phyloP scores from a whole-genome alignment of 1,140 invertebrate species.

The Lasioglossum baleicum region DNA sequence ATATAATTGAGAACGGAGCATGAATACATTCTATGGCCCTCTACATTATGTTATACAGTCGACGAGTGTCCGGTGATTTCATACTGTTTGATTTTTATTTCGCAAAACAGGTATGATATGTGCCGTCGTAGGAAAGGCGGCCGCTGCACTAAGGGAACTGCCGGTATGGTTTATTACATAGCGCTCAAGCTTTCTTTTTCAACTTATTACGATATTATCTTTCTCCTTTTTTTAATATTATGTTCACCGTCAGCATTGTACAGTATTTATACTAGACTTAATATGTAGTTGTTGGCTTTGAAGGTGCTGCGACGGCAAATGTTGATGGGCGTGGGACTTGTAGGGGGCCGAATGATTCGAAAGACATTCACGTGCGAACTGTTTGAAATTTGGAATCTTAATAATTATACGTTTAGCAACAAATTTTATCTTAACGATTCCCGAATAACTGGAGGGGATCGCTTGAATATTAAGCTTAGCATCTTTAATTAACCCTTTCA shows the following conservation, averaged over 20 bases:
- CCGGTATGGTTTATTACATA: conserved; percentile 87
- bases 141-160: conserved; percentile 96
- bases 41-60: conserved; percentile 24
- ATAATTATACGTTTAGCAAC: too few species aligned
- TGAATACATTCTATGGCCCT: conserved; percentile 6
- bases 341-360: background rate
- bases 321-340: conserved; percentile 14
- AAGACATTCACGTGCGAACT: conserved; percentile 7
- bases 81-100: conserved; percentile 78
- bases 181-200: conserved; percentile 73
- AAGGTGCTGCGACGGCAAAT: conserved; percentile 7
- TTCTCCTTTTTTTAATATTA: background rate
- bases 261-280: conserved; percentile 15
- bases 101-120: conserved; percentile 94
- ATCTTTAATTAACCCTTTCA: too few species aligned
- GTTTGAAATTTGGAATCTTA: background rate
- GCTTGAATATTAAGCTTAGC: too few species aligned
- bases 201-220: conserved; percentile 46
- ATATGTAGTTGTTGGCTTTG: conserved; percentile 18
- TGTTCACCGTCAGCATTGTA: conserved; percentile 15
- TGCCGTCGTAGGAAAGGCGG: conserved; percentile 96
- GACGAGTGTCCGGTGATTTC: conserved; percentile 70
- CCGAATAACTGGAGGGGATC: too few species aligned
- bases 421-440: too few species aligned
- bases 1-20: background rate